Percentiles rank a stretch among this genome's conserved stretches.
Evolutionary conservation across 2,888 invertebrate species (phyloP).

Genomic region (Cyclophora albipunctata): DNA sequence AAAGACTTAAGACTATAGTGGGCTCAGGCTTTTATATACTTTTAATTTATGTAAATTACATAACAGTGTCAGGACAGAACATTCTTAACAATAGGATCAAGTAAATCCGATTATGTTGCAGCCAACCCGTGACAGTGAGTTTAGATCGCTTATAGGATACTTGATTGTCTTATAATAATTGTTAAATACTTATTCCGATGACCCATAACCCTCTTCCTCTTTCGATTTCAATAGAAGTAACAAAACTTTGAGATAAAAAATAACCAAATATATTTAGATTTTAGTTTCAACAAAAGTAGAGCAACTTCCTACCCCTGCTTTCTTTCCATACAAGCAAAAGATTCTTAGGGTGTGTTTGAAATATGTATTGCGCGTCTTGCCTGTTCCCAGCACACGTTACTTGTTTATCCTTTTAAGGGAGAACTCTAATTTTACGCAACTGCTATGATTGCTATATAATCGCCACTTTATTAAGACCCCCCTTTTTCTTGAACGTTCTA

Average conservation of each 20-base stretch:
- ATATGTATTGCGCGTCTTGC: constrained; percentile 68
- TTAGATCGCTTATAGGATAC: too few relatives aligned
- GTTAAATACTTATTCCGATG: too few relatives aligned
- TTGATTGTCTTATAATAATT: too few relatives aligned
- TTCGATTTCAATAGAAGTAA: too few relatives aligned
- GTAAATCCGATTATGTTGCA: too few relatives aligned
- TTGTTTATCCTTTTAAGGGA: constrained; percentile 73
- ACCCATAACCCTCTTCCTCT: too few relatives aligned
- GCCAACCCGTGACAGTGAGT: too few relatives aligned
- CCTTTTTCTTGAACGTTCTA: constrained; percentile 18
- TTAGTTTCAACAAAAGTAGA: constrained; percentile 21
- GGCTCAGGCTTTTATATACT: too few relatives aligned
- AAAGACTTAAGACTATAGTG: too few relatives aligned
- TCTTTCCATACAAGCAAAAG: constrained; percentile 29
- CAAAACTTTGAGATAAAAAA: background rate
- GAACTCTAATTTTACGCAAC: constrained; percentile 69
- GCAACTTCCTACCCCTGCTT: constrained; percentile 24
- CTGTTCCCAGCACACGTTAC: constrained; percentile 71
- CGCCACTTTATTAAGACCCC: constrained; percentile 39
- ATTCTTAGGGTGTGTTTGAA: constrained; percentile 52
- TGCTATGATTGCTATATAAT: constrained; percentile 70
- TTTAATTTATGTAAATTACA: too few relatives aligned
- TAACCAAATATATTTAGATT: background rate
- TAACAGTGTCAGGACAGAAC: too few relatives aligned
- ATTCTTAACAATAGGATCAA: too few relatives aligned